A percentile compares a stretch with the other conserved stretches of the same genome.
Conservation (phyloP, 2,113 vertebrate genomes). For the Vimba vimba region DNA sequence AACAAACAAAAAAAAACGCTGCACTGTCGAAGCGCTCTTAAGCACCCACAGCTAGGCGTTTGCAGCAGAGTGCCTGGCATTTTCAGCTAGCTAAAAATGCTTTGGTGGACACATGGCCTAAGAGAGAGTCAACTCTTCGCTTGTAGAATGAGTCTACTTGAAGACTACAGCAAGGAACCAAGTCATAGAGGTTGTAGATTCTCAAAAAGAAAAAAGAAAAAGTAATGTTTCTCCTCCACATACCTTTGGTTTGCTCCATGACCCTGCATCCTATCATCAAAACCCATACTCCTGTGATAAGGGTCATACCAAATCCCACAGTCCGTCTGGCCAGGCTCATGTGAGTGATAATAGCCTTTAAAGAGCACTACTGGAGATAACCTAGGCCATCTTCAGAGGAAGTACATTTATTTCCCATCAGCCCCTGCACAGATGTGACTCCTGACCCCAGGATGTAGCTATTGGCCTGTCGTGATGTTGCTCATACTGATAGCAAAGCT, state of each 20-base stretch:
- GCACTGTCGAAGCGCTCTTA: too few species aligned
- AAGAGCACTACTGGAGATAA: constrained; percentile 56
- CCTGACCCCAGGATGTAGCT: constrained; percentile 51
- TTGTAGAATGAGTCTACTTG: not conserved
- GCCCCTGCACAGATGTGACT: constrained; percentile 52
- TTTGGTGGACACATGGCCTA: too few species aligned
- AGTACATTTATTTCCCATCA: constrained; percentile 39
- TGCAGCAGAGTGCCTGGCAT: too few species aligned
- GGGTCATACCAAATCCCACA: constrained; percentile 37
- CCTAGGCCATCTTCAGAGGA: constrained; percentile 54
- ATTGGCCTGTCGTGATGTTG: constrained; percentile 28
- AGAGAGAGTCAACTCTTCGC: not conserved
- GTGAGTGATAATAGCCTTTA: constrained; percentile 48
- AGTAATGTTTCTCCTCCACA: constrained; percentile 47
- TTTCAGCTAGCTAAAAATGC: too few species aligned
- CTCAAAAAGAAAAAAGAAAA: not conserved
- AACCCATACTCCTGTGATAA: constrained; percentile 41
- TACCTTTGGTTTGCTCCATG: constrained; percentile 50
- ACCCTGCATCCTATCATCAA: constrained; percentile 51
- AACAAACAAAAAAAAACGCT: too few species aligned
- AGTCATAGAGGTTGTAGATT: not conserved
- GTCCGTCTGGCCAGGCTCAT: constrained; percentile 53
- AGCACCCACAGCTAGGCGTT: too few species aligned
- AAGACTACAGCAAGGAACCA: not conserved
- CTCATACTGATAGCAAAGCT: constrained; percentile 24